phyloP scores from a whole-genome alignment of 2,113 vertebrate genomes.

The Sylvia atricapilla region DNA sequence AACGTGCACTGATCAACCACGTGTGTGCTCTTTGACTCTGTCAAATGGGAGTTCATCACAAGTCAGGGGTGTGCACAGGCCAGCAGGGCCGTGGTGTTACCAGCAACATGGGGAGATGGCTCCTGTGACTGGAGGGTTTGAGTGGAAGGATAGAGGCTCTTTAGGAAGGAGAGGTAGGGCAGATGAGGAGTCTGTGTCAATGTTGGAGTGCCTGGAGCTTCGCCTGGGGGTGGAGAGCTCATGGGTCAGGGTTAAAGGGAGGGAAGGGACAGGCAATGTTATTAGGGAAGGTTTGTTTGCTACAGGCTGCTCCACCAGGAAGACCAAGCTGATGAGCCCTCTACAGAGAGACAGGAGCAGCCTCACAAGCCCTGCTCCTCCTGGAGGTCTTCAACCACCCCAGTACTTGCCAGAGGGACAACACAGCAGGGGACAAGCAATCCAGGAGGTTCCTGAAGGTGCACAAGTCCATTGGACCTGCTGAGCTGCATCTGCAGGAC shows the following conservation, averaged over 20 bases:
- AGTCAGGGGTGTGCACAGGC: neutral
- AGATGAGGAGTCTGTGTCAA: neutral
- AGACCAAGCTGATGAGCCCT: neutral
- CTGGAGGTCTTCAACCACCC: neutral
- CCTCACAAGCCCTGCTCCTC: neutral
- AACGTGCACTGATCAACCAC: neutral
- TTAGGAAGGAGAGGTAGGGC: neutral
- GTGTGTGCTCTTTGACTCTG: neutral
- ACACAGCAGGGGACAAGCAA: neutral
- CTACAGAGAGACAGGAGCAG: neutral
- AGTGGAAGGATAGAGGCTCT: neutral
- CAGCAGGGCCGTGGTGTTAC: neutral
- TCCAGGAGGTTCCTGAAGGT: neutral
- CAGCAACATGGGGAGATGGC: neutral
- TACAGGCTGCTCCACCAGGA: neutral
- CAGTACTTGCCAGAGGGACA: neutral
- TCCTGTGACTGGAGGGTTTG: rapidly evolving
- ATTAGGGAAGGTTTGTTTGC: neutral
- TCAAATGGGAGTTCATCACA: neutral
- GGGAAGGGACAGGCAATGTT: neutral
- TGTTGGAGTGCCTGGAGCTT: neutral
- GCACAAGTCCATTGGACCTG: too few species aligned
- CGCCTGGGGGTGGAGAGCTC: neutral
- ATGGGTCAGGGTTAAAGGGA: neutral
- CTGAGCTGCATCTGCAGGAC: neutral